Conservation (phyloP, 1,140 invertebrate genomes). For the Eurosta solidaginis region DNA sequence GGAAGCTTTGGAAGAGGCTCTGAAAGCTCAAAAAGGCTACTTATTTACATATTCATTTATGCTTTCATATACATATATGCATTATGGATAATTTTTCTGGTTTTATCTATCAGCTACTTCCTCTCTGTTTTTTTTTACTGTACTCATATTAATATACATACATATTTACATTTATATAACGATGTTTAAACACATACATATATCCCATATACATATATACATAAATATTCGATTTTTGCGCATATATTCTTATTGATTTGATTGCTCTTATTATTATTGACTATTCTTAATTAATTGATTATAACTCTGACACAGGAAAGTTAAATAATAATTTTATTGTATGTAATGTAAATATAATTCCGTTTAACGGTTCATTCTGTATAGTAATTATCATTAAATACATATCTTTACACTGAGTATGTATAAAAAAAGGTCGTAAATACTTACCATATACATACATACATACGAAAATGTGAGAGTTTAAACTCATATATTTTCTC, state of each 20-base stretch:
- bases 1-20: neutral
- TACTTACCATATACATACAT: too few relatives aligned
- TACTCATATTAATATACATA: neutral
- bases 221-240: conserved; percentile 2
- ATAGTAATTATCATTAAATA: neutral
- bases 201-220: too few relatives aligned
- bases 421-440: neutral
- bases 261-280: neutral
- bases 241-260: conserved; percentile 11
- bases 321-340: neutral
- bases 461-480: neutral
- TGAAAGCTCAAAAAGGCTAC: neutral
- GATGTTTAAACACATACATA: too few relatives aligned
- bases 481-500: neutral
- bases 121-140: neutral
- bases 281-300: neutral
- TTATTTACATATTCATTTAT: neutral
- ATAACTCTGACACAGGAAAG: neutral
- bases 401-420: neutral
- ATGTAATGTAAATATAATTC: neutral
- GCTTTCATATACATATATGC: neutral
- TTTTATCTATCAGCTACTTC: conserved; percentile 6
- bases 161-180: neutral
- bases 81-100: neutral
- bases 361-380: conserved; percentile 12